A percentile compares a stretch with the other conserved stretches of the same genome.
These are phyloP conservation scores for Cremastinae sp. DNA, from an alignment of 2,888 invertebrate genomes.

Conservation along the genomic window DNA sequence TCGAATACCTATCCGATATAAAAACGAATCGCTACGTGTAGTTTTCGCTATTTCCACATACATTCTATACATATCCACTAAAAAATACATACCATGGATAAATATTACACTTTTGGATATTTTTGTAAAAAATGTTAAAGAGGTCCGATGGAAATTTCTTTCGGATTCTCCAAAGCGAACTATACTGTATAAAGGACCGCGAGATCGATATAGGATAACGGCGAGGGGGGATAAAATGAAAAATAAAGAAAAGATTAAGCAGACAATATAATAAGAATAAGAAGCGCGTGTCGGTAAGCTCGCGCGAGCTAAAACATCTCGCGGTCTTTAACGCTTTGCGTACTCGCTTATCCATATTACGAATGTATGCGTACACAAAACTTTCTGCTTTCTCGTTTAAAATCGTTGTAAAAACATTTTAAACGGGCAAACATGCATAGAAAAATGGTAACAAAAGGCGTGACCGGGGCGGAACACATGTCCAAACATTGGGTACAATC, in stretches of 20 bases:
- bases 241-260: background rate
- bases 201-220: background rate
- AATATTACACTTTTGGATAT: too few species aligned
- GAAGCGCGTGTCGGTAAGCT: slow-evolving; percentile 57
- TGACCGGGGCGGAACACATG: slow-evolving; percentile 80
- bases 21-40: slow-evolving; percentile 30
- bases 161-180: too few species aligned
- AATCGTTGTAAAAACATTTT: slow-evolving; percentile 77
- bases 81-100: too few species aligned
- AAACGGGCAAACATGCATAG: slow-evolving; percentile 77
- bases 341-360: slow-evolving; percentile 5
- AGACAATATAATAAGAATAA: too few species aligned
- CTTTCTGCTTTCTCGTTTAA: slow-evolving; percentile 39
- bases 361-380: slow-evolving; percentile 4
- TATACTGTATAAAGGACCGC: too few species aligned
- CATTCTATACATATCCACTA: too few species aligned
- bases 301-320: slow-evolving; percentile 44
- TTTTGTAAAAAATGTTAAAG: too few species aligned
- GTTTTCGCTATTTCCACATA: slow-evolving; percentile 24
- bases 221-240: background rate
- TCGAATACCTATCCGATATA: slow-evolving; percentile 25
- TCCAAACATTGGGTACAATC: slow-evolving; percentile 79
- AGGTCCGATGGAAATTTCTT: too few species aligned
- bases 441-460: slow-evolving; percentile 79
- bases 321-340: slow-evolving; percentile 38